phyloP scores from a whole-genome alignment of 2,113 vertebrate genomes.

The Pterophyllum scalare region DNA sequence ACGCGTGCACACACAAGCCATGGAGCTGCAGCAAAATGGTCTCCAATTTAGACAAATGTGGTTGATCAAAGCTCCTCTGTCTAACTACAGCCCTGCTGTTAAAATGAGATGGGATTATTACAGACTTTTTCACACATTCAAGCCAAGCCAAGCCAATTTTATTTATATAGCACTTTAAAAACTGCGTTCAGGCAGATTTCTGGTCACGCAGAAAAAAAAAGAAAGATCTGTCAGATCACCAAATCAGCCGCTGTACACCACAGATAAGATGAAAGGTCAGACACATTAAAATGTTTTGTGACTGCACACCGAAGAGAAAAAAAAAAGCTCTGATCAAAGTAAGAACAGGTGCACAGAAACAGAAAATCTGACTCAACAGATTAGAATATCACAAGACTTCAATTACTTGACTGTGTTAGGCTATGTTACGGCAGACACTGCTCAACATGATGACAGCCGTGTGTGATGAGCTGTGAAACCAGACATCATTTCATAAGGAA shows the following conservation, averaged over 20 bases:
- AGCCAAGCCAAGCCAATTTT: too few relatives aligned
- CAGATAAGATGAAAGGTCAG: not conserved
- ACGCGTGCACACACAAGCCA: not conserved
- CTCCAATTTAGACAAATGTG: constrained; percentile 14
- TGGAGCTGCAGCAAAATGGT: constrained; percentile 1
- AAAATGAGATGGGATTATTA: constrained; percentile 4
- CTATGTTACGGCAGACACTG: constrained; percentile 24
- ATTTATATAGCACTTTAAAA: too few relatives aligned
- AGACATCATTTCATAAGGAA: constrained; percentile 59
- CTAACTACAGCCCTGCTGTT: constrained; percentile 19
- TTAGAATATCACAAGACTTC: constrained; percentile 37
- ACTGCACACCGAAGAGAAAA: not conserved
- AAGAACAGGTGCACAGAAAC: not conserved
- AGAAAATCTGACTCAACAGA: not conserved
- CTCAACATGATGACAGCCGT: constrained; percentile 52
- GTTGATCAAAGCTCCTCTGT: constrained; percentile 33
- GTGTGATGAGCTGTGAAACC: constrained; percentile 62
- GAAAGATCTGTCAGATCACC: not conserved
- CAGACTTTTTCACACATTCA: not conserved
- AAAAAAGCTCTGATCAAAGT: not conserved
- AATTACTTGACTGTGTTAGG: constrained; percentile 39
- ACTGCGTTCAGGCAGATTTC: not conserved
- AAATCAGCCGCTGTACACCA: not conserved
- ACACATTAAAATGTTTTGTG: not conserved
- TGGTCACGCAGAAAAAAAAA: not conserved